Evolutionary conservation across 2,888 invertebrate genomes (phyloP).

Genomic region (Adelphocoris suturalis): DNA sequence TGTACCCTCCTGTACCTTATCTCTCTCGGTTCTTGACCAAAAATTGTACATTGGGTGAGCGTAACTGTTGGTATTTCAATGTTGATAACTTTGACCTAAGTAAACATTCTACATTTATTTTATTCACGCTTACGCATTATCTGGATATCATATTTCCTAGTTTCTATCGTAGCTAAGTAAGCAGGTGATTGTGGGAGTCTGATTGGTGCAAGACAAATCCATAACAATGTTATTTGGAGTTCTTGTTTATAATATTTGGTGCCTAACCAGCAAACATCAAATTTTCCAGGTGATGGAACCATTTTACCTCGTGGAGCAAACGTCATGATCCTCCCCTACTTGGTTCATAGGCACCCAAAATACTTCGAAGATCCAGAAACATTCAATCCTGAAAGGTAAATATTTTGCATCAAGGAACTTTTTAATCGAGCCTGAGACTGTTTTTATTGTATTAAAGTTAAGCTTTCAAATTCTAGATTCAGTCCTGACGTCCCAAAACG

Average conservation of each 20-base stretch:
- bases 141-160: too few species aligned
- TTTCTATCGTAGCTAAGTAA: too few species aligned
- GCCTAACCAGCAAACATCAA: not conserved
- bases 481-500: slow-evolving; percentile 49
- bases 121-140: too few species aligned
- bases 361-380: slow-evolving; percentile 65
- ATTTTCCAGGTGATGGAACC: slow-evolving; percentile 58
- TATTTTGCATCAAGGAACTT: not conserved
- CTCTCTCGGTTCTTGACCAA: slow-evolving; percentile 64
- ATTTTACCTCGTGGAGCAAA: slow-evolving; percentile 66
- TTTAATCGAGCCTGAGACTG: not conserved
- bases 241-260: too few species aligned
- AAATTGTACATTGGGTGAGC: slow-evolving; percentile 70
- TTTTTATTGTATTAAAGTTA: not conserved
- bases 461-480: slow-evolving; percentile 26
- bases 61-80: too few species aligned
- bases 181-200: too few species aligned
- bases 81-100: too few species aligned
- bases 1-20: slow-evolving; percentile 71
- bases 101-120: too few species aligned
- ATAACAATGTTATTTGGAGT: too few species aligned
- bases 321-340: slow-evolving; percentile 58
- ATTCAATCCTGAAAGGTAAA: slow-evolving; percentile 71
- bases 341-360: slow-evolving; percentile 65
- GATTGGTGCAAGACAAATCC: too few species aligned